phyloP scores from a whole-genome alignment of 2,797 vertebrate genomes.

The Molothrus ater region DNA sequence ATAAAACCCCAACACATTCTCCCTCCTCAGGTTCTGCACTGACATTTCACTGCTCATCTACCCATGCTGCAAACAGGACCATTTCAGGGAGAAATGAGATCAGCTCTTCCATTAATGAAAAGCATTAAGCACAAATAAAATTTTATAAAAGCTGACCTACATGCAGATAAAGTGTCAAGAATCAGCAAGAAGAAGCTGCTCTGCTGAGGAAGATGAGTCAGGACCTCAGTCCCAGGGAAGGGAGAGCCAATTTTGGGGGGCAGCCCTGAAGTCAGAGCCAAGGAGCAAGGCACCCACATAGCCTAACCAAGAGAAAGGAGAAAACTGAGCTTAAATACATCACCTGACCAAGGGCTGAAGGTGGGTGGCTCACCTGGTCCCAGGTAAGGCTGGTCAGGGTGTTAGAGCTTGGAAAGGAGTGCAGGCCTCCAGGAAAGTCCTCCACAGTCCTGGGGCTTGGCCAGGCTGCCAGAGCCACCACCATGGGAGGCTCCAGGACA shows the following conservation, averaged over 20 bases:
- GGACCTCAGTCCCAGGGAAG: not conserved
- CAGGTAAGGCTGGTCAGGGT: not conserved
- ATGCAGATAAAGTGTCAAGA: not conserved
- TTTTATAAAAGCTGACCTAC: not conserved
- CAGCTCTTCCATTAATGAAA: not conserved
- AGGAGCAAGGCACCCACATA: not conserved
- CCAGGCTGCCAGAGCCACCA: not conserved
- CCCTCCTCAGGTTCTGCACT: not conserved
- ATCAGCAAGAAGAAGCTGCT: not conserved
- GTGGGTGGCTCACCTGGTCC: not conserved
- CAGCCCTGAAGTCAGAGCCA: not conserved
- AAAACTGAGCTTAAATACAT: fast-evolving
- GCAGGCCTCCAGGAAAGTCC: not conserved
- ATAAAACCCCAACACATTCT: not conserved
- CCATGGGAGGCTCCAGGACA: fast-evolving
- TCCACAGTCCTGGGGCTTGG: fast-evolving
- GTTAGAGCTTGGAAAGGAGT: not conserved
- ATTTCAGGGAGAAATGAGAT: not conserved
- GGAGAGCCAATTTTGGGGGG: fast-evolving
- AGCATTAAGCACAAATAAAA: not conserved
- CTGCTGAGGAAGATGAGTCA: not conserved
- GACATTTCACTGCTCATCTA: not conserved
- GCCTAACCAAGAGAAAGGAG: fast-evolving
- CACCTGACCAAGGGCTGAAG: not conserved
- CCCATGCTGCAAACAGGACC: not conserved